Evolutionary conservation across 2,797 vertebrate genomes (phyloP).

Genomic region (Sphenodon punctatus): DNA sequence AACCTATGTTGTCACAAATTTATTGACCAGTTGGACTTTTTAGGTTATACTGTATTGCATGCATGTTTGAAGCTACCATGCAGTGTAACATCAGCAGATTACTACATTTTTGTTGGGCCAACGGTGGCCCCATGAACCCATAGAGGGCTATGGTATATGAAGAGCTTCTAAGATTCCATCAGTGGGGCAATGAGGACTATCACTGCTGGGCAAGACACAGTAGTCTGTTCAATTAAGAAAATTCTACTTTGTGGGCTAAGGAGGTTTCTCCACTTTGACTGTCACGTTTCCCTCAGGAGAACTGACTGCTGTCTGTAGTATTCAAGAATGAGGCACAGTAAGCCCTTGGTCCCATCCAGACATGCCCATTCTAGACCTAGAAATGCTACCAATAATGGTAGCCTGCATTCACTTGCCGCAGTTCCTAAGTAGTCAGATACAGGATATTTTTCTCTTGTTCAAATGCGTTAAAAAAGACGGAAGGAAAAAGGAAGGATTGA

Average conservation of each 20-base stretch:
- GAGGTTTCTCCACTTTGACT: too few species aligned
- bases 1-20: background rate
- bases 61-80: background rate
- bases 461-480: background rate
- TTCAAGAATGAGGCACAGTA: too few species aligned
- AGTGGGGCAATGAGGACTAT: background rate
- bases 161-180: background rate
- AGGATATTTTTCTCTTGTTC: background rate
- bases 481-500: background rate
- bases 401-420: background rate
- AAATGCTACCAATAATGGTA: background rate
- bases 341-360: background rate
- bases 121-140: background rate
- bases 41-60: background rate
- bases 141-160: accelerated
- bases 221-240: background rate
- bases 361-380: background rate
- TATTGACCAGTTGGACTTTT: background rate
- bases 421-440: background rate
- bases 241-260: too few species aligned
- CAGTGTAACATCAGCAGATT: background rate
- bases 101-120: background rate
- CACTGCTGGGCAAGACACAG: background rate
- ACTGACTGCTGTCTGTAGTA: too few species aligned
- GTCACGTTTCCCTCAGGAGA: too few species aligned